These are phyloP conservation scores for Drosophila orena DNA, from an alignment of 1,140 invertebrate genomes.

Conservation along the genomic window DNA sequence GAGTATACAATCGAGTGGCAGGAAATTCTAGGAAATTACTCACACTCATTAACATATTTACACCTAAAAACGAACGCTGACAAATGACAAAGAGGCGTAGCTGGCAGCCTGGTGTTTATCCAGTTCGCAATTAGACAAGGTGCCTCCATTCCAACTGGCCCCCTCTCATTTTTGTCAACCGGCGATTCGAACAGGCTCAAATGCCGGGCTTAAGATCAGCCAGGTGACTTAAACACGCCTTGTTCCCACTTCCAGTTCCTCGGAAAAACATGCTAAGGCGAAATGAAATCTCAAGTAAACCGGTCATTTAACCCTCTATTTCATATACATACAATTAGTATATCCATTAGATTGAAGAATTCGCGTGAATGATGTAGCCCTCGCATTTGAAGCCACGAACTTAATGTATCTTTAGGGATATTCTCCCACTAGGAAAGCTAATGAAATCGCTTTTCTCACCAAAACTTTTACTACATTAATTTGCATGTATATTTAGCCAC, in stretches of 20 bases:
- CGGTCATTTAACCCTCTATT: too few species aligned
- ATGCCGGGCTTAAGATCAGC: slow-evolving; percentile 11
- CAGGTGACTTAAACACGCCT: background rate
- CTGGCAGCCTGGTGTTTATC: slow-evolving; percentile 48
- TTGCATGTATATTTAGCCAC: background rate
- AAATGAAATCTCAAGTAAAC: too few species aligned
- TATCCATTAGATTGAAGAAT: too few species aligned
- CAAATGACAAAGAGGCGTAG: slow-evolving; percentile 74
- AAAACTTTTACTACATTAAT: too few species aligned
- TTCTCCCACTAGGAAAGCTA: too few species aligned
- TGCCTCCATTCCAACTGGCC: background rate
- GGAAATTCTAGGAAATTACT: slow-evolving; percentile 75
- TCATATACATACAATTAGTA: too few species aligned
- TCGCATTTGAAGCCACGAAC: too few species aligned
- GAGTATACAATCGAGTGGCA: slow-evolving; percentile 24
- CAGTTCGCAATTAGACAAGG: slow-evolving; percentile 76
- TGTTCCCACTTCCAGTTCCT: background rate
- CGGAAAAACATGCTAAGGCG: too few species aligned
- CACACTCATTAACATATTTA: slow-evolving; percentile 83
- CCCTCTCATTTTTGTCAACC: slow-evolving; percentile 2
- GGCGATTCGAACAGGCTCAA: slow-evolving; percentile 1
- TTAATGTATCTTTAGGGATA: too few species aligned
- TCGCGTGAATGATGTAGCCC: too few species aligned
- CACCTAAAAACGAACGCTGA: slow-evolving; percentile 77
- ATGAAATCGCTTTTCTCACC: too few species aligned